Base-by-base conservation (phyloP, 2,888 invertebrate genomes). In the Lepeophtheirus nordmannii region DNA sequence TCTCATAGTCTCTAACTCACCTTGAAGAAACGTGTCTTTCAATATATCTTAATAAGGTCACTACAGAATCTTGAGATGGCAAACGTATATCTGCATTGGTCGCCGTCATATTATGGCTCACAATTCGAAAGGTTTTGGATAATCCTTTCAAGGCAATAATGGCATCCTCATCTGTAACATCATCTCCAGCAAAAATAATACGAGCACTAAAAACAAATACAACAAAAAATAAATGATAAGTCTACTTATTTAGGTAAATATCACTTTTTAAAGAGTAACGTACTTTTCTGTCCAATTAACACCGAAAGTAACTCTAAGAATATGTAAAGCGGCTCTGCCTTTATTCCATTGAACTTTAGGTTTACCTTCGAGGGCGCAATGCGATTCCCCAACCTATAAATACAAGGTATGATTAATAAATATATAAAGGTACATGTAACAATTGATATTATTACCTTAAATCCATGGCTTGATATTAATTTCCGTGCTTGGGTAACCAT, bases 261-360 rank as follows among this genome's bases (percentile, higher is more conserved):
- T 46, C n/a, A 11, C 46, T 20, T 3, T 53, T n/a, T 3, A n/a
- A 53, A 20, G n/a, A 59, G 5, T 20, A 59, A 59, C 62, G 30
- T 22, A 62, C 62, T 38, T 71, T 63, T 76, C 89, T 73, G 87
- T 86, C 90, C 90, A 91, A 75, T 91, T 90, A 22, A 90, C 82
- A 1, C 90, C 91, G 73, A 90, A 91, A 0, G 89, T 88, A 2
- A 89, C 90, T 68, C 90, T 82, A 68, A 91, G 76, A 71, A 91
- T 91, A 74, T 91, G 90, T 73, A 91, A 88, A 0, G 89, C 88
- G 11, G 91, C 91, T 56, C 89, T 83, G 69, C 85, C 87, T 76
- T 91, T 90, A 75, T 91, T 87, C 91, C 91, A 91, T 72, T 87
- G 83, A 0, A 91, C 89, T 0, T 89, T 90, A 8, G 90, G 90